Conservation (phyloP, 2,888 invertebrate genomes). For the Altica lythri region DNA sequence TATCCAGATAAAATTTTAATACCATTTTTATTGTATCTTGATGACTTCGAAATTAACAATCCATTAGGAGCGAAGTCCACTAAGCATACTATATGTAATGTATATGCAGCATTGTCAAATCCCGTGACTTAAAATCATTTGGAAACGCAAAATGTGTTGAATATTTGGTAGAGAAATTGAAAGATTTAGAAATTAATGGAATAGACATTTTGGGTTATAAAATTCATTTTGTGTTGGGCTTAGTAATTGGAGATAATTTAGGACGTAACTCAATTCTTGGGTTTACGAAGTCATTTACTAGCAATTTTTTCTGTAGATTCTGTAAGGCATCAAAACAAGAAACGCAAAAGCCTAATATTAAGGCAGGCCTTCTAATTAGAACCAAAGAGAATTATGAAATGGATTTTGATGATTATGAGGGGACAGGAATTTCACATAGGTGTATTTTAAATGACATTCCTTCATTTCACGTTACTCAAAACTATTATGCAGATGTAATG, state of each 20-base stretch:
- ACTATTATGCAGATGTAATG: constrained; percentile 37
- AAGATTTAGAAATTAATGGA: constrained; percentile 30
- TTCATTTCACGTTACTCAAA: constrained; percentile 37
- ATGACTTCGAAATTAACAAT: constrained; percentile 43
- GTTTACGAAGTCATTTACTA: constrained; percentile 35
- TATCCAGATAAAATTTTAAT: constrained; percentile 36
- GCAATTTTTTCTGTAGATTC: constrained; percentile 34
- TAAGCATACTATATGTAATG: constrained; percentile 36
- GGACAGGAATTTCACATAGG: constrained; percentile 27
- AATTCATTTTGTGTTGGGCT: constrained; percentile 34
- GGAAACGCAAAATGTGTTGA: constrained; percentile 25
- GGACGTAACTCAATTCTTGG: constrained; percentile 34
- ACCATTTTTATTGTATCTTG: constrained; percentile 37
- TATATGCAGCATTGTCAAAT: constrained; percentile 38
- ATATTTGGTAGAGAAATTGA: constrained; percentile 25
- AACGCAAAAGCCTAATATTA: constrained; percentile 14
- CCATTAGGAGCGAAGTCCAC: constrained; percentile 37
- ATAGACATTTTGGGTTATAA: constrained; percentile 22
- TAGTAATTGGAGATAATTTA: constrained; percentile 37
- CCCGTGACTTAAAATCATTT: constrained; percentile 33
- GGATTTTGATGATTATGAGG: constrained; percentile 22
- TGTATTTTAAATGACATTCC: constrained; percentile 35
- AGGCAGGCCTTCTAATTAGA: constrained; percentile 29
- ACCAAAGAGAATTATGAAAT: constrained; percentile 33
- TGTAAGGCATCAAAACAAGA: constrained; percentile 30